Evolutionary conservation across 2,797 vertebrate genomes (phyloP).

Genomic region (Euthynnus affinis): DNA sequence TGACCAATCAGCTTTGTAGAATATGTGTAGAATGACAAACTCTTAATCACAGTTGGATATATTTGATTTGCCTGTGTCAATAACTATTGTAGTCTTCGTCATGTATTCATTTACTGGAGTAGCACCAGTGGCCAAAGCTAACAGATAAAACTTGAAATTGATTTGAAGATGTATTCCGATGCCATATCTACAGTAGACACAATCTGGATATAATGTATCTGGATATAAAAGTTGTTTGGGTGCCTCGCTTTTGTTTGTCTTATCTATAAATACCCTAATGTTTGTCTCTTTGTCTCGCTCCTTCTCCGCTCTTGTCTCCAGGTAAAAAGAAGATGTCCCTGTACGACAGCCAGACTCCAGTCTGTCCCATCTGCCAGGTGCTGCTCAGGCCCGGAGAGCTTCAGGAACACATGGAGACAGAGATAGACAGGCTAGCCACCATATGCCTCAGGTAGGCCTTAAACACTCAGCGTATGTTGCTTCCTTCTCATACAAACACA

Average conservation of each 20-base stretch:
- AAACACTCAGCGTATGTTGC: neutral
- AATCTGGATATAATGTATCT: neutral
- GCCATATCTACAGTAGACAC: neutral
- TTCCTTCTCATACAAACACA: neutral
- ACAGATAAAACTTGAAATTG: neutral
- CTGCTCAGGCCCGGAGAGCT: constrained; percentile 95
- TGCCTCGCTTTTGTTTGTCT: neutral
- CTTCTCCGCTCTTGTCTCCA: constrained; percentile 67
- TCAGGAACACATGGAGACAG: constrained; percentile 99
- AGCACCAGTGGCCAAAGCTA: no score
- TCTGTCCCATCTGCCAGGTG: constrained; percentile 98
- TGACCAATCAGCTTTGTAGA: neutral
- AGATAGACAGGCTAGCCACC: constrained; percentile 94
- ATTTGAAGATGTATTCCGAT: neutral
- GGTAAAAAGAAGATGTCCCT: constrained; percentile 98
- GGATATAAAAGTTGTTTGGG: neutral
- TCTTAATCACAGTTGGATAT: neutral
- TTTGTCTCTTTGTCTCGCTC: neutral
- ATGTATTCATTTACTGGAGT: neutral
- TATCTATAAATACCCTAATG: neutral
- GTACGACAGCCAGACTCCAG: constrained; percentile 97
- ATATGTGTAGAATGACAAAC: neutral
- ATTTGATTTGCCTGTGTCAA: neutral
- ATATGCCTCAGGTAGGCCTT: constrained; percentile 91
- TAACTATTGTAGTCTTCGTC: neutral